Evolutionary conservation across 2,797 vertebrate genomes (phyloP), one percentile per base, ranked within the genome.

Genomic region (Kryptolebias ocellatus): DNA sequence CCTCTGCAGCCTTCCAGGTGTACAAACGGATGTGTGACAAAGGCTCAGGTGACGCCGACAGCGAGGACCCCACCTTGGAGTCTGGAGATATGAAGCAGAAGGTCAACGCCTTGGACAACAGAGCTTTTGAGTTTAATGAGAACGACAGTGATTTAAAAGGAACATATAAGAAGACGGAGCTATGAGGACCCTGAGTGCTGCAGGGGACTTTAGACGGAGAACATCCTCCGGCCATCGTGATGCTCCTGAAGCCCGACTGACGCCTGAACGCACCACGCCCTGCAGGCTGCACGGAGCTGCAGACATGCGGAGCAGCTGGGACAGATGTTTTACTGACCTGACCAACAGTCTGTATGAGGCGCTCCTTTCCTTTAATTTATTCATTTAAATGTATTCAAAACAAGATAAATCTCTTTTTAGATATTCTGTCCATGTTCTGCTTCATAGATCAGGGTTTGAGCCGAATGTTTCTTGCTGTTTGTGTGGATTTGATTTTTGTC

Each of bases 1-100:
- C 39, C 65, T 50, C 49, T 5, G 1, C 81, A 95, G 94, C 4
- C 9, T 94, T 91, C 69, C 84, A 78, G 79, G 0, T 0, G 0
- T 88, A 92, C 11, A 90, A 81, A 65, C 82, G 3, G 18, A 0
- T 0, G 0, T 71, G 1, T 5, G 1, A 3, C 1, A 0, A 16
- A 0, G 47, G 29, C 1, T 29, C 58, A 1, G n/a, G 1, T 4
- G 72, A 74, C 2, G 9, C 37, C 3, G 90, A 87, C 68, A 24
- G 27, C 0, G 87, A 92, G 37, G 17, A 17, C 18, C 24, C 15
- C 0, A 3, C 64, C 1, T 14, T 56, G 10, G 70, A 73, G 0
- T 70, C 52, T 0, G 3, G 0, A 0, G 73, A 53, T 7, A 3
- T 0, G 1, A 89, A 86, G 17, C 45, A 78, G n/a, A 93, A 83